Percentiles rank a stretch among this genome's conserved stretches.
These are phyloP conservation scores for Dipodomys merriami DNA, from an alignment of 2,113 vertebrate species.

Conservation along the genomic window DNA sequence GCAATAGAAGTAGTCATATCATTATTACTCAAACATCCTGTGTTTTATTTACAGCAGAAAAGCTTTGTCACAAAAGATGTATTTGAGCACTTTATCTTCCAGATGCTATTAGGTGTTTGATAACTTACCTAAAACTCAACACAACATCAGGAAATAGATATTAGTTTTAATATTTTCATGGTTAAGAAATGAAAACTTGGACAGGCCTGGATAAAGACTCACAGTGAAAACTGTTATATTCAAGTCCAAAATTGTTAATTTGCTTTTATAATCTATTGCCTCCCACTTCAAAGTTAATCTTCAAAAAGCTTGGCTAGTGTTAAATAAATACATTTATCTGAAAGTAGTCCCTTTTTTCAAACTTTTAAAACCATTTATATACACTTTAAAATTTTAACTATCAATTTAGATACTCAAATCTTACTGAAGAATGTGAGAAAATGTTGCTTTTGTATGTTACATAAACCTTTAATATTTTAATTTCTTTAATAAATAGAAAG, in stretches of 20 bases:
- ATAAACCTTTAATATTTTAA: conserved; percentile 45
- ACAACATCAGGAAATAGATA: conserved; percentile 38
- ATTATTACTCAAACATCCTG: background rate
- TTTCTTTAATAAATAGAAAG: conserved; percentile 59
- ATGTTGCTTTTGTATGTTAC: conserved; percentile 59
- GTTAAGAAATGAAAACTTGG: background rate
- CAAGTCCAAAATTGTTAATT: conserved; percentile 8
- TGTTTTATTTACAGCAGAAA: conserved; percentile 40
- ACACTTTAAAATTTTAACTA: conserved; percentile 3
- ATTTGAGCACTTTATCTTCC: background rate
- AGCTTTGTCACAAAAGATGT: background rate
- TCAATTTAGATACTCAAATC: conserved; percentile 1
- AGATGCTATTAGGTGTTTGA: background rate
- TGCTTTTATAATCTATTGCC: background rate
- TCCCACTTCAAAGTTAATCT: conserved; percentile 24
- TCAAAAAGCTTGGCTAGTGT: background rate
- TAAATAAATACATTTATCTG: background rate
- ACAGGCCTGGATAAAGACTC: background rate
- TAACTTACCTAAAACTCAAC: background rate
- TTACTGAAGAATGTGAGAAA: conserved; percentile 32
- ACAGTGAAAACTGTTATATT: background rate
- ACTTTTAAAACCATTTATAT: background rate
- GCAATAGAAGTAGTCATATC: background rate
- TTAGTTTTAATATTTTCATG: background rate
- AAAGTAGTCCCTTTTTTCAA: background rate